phyloP scores from a whole-genome alignment of 2,797 vertebrate species.

The Labroides dimidiatus region DNA sequence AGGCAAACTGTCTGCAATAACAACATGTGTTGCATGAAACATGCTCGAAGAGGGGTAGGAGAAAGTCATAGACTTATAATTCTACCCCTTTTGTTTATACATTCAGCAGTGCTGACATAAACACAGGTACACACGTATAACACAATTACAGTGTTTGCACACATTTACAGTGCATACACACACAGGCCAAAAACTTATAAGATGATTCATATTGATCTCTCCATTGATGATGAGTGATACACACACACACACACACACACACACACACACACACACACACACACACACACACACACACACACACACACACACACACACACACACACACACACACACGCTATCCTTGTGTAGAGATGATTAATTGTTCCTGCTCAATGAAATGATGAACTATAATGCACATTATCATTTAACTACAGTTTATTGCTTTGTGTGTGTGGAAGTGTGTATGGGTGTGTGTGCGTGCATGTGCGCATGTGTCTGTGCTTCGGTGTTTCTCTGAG shows the following conservation, averaged over 20 bases:
- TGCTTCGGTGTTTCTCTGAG: background rate
- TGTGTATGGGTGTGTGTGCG: constrained; percentile 15
- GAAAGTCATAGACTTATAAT: too few relatives aligned
- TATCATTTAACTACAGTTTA: constrained; percentile 56
- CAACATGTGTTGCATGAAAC: too few relatives aligned
- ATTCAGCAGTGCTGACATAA: too few relatives aligned
- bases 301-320: background rate
- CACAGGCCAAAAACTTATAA: too few relatives aligned
- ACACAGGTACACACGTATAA: too few relatives aligned
- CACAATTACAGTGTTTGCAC: too few relatives aligned
- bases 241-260: too few relatives aligned
- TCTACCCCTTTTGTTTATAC: too few relatives aligned
- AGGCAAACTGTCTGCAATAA: too few relatives aligned
- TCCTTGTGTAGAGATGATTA: constrained; percentile 58
- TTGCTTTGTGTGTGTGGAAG: background rate
- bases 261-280: constrained; percentile 12
- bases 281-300: constrained; percentile 6
- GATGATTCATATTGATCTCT: constrained; percentile 29
- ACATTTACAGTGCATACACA: background rate
- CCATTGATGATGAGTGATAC: constrained; percentile 47
- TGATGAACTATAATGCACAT: constrained; percentile 67
- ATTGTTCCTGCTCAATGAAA: constrained; percentile 53
- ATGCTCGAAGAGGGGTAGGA: too few relatives aligned
- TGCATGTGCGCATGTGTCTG: background rate
- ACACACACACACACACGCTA: constrained; percentile 1